A percentile compares a stretch with the other conserved stretches of the same genome.
phyloP scores from a whole-genome alignment of 2,797 vertebrate species.

The Gymnoscopelus microlampas region DNA sequence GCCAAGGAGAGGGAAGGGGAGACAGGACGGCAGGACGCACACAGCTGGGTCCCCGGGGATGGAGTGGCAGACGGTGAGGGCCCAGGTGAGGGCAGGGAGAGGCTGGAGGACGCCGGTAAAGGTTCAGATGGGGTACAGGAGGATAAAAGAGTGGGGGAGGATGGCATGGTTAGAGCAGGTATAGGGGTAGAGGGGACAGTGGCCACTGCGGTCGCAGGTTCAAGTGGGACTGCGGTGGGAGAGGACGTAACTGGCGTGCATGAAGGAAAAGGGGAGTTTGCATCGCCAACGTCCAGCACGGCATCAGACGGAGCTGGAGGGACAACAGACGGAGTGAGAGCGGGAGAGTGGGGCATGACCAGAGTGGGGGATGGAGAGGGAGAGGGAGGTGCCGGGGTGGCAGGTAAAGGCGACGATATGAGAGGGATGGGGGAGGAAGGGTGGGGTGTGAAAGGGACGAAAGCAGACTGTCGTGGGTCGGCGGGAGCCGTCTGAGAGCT shows the following conservation, averaged over 20 bases:
- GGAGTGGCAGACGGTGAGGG: slow-evolving; percentile 37
- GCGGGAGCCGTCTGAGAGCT: slow-evolving; percentile 13
- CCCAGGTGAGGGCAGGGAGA: slow-evolving; percentile 23
- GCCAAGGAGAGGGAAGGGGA: slow-evolving; percentile 57
- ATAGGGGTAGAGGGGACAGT: slow-evolving; percentile 10
- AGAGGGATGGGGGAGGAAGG: slow-evolving; percentile 66
- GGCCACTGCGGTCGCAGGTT: not conserved
- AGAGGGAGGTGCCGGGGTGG: slow-evolving; percentile 23
- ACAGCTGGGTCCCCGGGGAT: slow-evolving; percentile 35
- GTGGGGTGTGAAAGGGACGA: slow-evolving; percentile 48
- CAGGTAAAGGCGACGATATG: slow-evolving; percentile 71
- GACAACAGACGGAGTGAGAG: slow-evolving; percentile 24
- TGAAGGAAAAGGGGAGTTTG: slow-evolving; percentile 28
- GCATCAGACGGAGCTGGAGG: not conserved
- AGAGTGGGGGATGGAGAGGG: slow-evolving; percentile 13
- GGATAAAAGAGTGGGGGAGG: slow-evolving; percentile 21
- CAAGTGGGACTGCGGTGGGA: slow-evolving; percentile 11
- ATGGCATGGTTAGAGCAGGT: slow-evolving; percentile 24
- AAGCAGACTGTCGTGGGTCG: slow-evolving; percentile 36
- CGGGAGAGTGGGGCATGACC: slow-evolving; percentile 5
- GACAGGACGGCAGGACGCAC: slow-evolving; percentile 40
- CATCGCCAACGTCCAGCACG: not conserved
- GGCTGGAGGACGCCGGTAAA: not conserved
- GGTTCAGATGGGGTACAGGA: not conserved
- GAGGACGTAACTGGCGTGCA: not conserved